Conservation (phyloP, 2,797 vertebrate species). For the Sarcophilus harrisii region DNA sequence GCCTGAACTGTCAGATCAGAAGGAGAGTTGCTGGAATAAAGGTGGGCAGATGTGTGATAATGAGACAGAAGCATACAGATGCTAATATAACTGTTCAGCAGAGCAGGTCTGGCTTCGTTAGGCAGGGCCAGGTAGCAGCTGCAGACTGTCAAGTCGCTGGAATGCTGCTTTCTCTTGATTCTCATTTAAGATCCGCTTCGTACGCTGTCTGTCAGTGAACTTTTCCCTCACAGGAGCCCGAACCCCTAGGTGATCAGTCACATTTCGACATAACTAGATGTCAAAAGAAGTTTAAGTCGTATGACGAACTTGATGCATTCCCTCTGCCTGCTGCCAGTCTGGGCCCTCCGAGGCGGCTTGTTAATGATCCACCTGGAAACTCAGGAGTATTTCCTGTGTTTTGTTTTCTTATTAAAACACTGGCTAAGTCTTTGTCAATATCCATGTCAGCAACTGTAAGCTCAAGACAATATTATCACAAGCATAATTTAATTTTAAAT, state of each 20-base stretch:
- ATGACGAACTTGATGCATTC: slow-evolving; percentile 85
- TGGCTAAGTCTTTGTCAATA: slow-evolving; percentile 95
- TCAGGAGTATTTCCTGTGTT: slow-evolving; percentile 90
- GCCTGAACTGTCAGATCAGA: slow-evolving; percentile 95
- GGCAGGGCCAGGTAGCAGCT: slow-evolving; percentile 95
- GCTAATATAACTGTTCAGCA: slow-evolving; percentile 95
- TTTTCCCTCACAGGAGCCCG: slow-evolving; percentile 90
- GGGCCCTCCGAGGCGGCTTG: slow-evolving; percentile 87
- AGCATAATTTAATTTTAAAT: slow-evolving; percentile 95
- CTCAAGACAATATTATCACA: slow-evolving; percentile 94
- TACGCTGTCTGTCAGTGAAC: slow-evolving; percentile 90
- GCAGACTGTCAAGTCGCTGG: slow-evolving; percentile 93
- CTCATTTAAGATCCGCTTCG: slow-evolving; percentile 93
- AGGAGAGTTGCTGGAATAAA: slow-evolving; percentile 92
- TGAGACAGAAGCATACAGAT: slow-evolving; percentile 98
- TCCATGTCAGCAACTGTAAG: slow-evolving; percentile 92
- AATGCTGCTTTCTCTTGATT: slow-evolving; percentile 90
- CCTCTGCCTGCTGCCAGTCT: slow-evolving; percentile 82
- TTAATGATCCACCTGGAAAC: slow-evolving; percentile 94
- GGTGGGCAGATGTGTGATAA: slow-evolving; percentile 99
- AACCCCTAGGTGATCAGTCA: slow-evolving; percentile 94
- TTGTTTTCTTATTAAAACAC: slow-evolving; percentile 99
- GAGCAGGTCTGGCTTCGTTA: slow-evolving; percentile 91
- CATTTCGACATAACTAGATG: slow-evolving; percentile 93
- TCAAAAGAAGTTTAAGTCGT: slow-evolving; percentile 91